Evolutionary conservation across 2,888 invertebrate species (phyloP).

Genomic region (Hydrotaea cyrtoneurina): DNA sequence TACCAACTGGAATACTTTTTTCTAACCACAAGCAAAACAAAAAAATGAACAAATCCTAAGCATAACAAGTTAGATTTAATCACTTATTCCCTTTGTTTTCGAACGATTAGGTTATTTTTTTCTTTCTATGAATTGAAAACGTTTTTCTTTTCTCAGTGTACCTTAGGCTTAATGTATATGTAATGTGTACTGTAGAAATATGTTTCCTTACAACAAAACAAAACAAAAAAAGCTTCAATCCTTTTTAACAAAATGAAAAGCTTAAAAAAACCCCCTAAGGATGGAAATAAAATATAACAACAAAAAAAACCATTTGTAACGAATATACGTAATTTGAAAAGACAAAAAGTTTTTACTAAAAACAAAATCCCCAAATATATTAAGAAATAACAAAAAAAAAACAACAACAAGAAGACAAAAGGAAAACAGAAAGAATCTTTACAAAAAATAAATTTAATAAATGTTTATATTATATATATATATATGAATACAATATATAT

Average conservation of each 20-base stretch:
- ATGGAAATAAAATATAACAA: too few relatives aligned
- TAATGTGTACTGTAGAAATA: constrained; percentile 35
- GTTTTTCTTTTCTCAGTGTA: constrained; percentile 70
- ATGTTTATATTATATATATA: constrained; percentile 59
- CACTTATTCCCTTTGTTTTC: too few relatives aligned
- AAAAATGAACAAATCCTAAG: constrained; percentile 1
- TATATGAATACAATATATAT: constrained; percentile 5
- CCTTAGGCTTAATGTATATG: constrained; percentile 76
- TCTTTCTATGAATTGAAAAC: constrained; percentile 25
- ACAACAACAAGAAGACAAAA: constrained; percentile 28
- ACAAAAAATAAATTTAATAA: constrained; percentile 49
- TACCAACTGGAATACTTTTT: constrained; percentile 25
- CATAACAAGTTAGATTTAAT: constrained; percentile 10
- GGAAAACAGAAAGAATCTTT: constrained; percentile 61
- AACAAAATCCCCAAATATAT: neutral
- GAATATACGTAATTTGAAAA: constrained; percentile 78
- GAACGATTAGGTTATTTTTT: neutral
- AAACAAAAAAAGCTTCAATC: constrained; percentile 12
- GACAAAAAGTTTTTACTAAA: constrained; percentile 67
- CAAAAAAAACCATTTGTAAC: constrained; percentile 73
- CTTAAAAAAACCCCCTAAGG: constrained; percentile 69
- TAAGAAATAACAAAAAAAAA: constrained; percentile 47
- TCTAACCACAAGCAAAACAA: neutral
- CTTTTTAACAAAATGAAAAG: constrained; percentile 66
- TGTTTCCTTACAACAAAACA: constrained; percentile 49